Base-by-base conservation (phyloP, 1,140 invertebrate genomes). In the Caenorhabditis latens region DNA sequence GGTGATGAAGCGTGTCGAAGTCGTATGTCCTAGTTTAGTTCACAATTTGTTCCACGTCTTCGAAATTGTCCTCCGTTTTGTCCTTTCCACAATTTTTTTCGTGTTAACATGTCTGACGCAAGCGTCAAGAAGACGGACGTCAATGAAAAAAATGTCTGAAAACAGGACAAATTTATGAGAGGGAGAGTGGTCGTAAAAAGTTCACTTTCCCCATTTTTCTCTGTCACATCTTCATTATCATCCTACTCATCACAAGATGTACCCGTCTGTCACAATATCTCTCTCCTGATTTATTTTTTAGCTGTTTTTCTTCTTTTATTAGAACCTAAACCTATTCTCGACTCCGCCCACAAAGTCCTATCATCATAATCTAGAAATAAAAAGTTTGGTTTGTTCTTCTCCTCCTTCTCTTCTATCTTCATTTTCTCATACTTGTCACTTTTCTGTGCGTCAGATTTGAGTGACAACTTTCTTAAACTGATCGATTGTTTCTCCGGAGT, bases 1-100 rank as follows among this genome's bases (percentile, higher is more conserved):
- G 71, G 71, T 79, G 71, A 79, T 79, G 71, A 79, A 79, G 71
- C 71, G 71, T 79, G 71, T 79, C 71, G n/a, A 79, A 79, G 71
- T 53, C 71, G 71, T 50, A 43, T 71, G 65, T 71, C 65, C 71
- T 79, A 79, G 71, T 79, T 79, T 79, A 79, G 71, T 50, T 79
- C 71, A 79, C 71, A 79, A 79, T 21, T 79, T 79, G 11, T 50
- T 50, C 46, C 43, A 13, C n/a, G 14, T 19, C 63, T 42, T 71
- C 13, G 7, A 50, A 50, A 46, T 79, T 16, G 50, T 79, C 46
- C 14, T 50, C 46, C 71, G 71, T 79, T 50, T 79, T 24, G 67
- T 46, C 13, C 13, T 46, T n/a, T 48, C 40, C 63, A 14, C 50
- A 21, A 58, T 5, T 24, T 32, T 24, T 50, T 9, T 79, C 71